Base-by-base conservation (phyloP, 2,113 vertebrate genomes). In the Hydrolagus affinis region DNA sequence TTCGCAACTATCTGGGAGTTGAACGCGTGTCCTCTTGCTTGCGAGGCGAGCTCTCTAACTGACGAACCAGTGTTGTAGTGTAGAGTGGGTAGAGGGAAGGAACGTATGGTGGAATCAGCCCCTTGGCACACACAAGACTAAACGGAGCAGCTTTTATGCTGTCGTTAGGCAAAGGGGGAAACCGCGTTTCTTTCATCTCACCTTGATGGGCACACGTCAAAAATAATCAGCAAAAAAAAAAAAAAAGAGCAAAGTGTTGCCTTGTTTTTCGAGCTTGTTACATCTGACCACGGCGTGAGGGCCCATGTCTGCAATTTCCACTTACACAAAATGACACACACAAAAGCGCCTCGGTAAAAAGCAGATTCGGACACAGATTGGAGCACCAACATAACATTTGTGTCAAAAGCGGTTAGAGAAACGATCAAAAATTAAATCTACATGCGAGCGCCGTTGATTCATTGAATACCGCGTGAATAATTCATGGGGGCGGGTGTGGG, bases 391-490 rank as follows among this genome's bases (percentile, higher is more conserved):
- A 57, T 78, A 77, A 83, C 77, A 83, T 78, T 78, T 64, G 28
- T 66, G 62, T 17, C 30, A 17, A 66, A 83, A 83, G 66, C 66
- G 60, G 62, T 17, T 28, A 32, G 23, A 17, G 10, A 32, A 83
- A 83, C 15, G 15, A 83, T 66, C 78, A 68, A 83, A 66, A 83
- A 83, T 83, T 83, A 83, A 83, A 83, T 68, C 78, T 83, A 66
- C 78, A 66, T 66, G 66, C 19, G 60, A 10, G 62, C 66, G 21
- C 78, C 64, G 30, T n/a, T 66, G 78, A 83, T 32, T 83, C 25
- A 66, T 19, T 83, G 60, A 66, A 66, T 83, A 83, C 30, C 19
- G 32, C 28, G 30, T 83, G 62, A 83, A 83, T 83, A 68, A 83
- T 83, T 83, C 78, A 83, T 66, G 60, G 17, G 19, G n/a, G n/a